Conservation (phyloP, 2,113 vertebrate genomes). For the Trematomus loennbergii region DNA sequence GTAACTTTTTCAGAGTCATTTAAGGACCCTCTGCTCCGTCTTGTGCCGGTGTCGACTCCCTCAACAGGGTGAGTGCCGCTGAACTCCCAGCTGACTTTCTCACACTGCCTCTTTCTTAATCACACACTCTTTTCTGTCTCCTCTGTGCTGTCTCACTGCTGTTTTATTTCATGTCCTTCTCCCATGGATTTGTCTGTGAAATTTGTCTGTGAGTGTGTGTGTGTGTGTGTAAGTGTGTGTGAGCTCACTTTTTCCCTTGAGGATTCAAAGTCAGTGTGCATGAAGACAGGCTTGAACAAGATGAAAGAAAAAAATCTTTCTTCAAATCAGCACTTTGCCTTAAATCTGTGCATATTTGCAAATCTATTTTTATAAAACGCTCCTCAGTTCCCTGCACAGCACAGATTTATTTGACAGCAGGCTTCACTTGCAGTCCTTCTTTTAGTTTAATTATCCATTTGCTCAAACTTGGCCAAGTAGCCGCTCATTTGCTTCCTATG, state of each 20-base stretch:
- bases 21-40: slow-evolving; percentile 33
- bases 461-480: slow-evolving; percentile 32
- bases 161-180: slow-evolving; percentile 13
- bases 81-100: slow-evolving; percentile 20
- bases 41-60: slow-evolving; percentile 47
- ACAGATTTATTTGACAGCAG: neutral
- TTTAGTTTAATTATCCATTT: slow-evolving; percentile 23
- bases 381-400: neutral
- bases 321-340: slow-evolving; percentile 3
- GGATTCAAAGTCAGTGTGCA: slow-evolving; percentile 44
- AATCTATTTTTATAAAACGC: neutral
- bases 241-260: slow-evolving; percentile 23
- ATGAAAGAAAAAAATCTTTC: slow-evolving; percentile 38
- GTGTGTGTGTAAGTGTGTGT: slow-evolving; percentile 6
- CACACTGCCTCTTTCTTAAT: slow-evolving; percentile 8
- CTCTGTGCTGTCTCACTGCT: slow-evolving; percentile 6
- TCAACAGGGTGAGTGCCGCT: slow-evolving; percentile 78
- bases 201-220: neutral
- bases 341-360: slow-evolving; percentile 1
- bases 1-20: slow-evolving; percentile 31
- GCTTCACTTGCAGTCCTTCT: neutral
- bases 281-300: slow-evolving; percentile 50
- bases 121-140: neutral
- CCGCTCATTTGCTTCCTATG: slow-evolving; percentile 31
- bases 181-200: slow-evolving; percentile 20